These are phyloP conservation scores for Edolisoma coerulescens DNA, from an alignment of 2,113 vertebrate species.

Conservation along the genomic window DNA sequence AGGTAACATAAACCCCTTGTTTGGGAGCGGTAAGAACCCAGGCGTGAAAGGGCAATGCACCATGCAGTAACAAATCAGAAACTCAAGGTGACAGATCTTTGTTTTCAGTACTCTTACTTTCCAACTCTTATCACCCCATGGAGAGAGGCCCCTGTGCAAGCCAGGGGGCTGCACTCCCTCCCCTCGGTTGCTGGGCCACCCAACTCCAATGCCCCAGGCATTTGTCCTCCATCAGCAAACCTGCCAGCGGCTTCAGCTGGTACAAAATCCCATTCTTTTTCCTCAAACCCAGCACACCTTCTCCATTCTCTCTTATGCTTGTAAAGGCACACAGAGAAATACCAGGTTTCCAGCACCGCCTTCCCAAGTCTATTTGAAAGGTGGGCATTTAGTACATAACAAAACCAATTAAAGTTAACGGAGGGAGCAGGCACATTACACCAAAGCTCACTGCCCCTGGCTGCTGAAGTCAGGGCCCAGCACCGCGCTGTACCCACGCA, in stretches of 20 bases:
- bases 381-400: not conserved
- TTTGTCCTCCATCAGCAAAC: not conserved
- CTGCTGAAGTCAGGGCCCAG: not conserved
- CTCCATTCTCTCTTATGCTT: not conserved
- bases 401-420: not conserved
- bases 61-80: not conserved
- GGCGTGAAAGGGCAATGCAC: not conserved
- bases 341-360: rapidly evolving
- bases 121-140: not conserved
- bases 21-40: not conserved
- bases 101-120: not conserved
- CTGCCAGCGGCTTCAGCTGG: not conserved
- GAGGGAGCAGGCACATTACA: not conserved
- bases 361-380: not conserved
- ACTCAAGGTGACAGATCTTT: not conserved
- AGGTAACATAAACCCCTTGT: not conserved
- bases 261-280: not conserved
- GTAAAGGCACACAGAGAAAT: not conserved
- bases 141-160: not conserved
- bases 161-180: not conserved
- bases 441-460: not conserved
- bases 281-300: not conserved
- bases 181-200: not conserved
- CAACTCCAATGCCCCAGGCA: not conserved
- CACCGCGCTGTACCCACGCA: rapidly evolving